phyloP scores from a whole-genome alignment of 2,888 invertebrate species.

The Rhagonycha lutea region DNA sequence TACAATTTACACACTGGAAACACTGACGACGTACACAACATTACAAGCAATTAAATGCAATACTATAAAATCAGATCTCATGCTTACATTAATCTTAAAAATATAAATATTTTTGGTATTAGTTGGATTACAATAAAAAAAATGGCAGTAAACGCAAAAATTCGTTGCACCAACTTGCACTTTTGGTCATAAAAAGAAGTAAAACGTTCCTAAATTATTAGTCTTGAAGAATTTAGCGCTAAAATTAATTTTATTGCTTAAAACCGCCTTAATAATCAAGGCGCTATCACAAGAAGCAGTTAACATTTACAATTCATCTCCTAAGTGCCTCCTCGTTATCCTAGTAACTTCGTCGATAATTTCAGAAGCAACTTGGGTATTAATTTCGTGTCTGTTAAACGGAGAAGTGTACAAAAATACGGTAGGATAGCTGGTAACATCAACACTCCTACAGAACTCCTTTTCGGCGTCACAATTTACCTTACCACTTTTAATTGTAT shows the following conservation, averaged over 20 bases:
- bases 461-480: slow-evolving; percentile 67
- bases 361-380: slow-evolving; percentile 33
- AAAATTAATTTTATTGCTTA: background rate
- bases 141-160: background rate
- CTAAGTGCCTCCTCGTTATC: slow-evolving; percentile 22
- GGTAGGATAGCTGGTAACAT: slow-evolving; percentile 64
- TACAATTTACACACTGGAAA: background rate
- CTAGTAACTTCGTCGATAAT: slow-evolving; percentile 35
- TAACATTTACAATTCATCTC: slow-evolving; percentile 38
- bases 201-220: background rate
- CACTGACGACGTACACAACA: background rate
- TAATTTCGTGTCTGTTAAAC: slow-evolving; percentile 42
- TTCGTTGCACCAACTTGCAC: background rate
- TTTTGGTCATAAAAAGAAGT: background rate
- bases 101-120: slow-evolving; percentile 1
- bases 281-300: background rate
- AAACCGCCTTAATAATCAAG: background rate
- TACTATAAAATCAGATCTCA: background rate
- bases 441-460: slow-evolving; percentile 58
- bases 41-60: background rate
- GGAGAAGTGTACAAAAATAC: slow-evolving; percentile 58
- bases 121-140: background rate
- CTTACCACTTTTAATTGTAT: slow-evolving; percentile 62
- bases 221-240: background rate
- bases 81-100: background rate